phyloP scores from a whole-genome alignment of 2,113 vertebrate genomes.

The Dipodomys spectabilis region DNA sequence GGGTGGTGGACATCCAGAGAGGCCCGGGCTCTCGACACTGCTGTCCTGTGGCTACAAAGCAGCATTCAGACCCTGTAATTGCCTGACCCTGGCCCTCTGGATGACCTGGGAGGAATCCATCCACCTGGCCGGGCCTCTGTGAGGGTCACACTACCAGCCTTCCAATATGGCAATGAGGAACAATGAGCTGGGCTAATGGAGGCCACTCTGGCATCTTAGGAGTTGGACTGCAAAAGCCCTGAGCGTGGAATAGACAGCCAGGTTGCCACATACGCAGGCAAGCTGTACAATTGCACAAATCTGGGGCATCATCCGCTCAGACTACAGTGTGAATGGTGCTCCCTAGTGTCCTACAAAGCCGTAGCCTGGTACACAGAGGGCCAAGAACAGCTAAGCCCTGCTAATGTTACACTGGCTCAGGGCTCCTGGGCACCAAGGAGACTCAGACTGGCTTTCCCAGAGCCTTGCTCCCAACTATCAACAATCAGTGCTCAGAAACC shows the following conservation, averaged over 20 bases:
- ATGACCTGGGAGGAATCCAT: no score
- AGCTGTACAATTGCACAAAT: background rate
- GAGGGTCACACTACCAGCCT: background rate
- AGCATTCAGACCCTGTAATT: no score
- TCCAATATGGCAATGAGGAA: background rate
- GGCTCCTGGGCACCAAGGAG: constrained; percentile 15
- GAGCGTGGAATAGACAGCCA: background rate
- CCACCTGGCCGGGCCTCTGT: background rate
- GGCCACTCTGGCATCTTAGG: background rate
- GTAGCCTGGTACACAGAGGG: background rate
- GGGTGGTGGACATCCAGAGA: background rate
- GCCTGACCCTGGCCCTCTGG: background rate
- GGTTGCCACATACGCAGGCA: background rate
- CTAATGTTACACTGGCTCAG: constrained; percentile 9
- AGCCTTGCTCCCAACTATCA: background rate
- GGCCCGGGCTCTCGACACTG: fast-evolving
- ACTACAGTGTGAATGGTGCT: background rate
- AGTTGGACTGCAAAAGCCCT: background rate
- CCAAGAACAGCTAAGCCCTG: constrained; percentile 34
- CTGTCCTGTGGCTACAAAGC: background rate
- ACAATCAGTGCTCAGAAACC: constrained; percentile 32
- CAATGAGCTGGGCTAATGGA: background rate
- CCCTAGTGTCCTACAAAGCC: background rate
- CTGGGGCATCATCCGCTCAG: background rate
- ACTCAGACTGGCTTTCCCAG: constrained; percentile 13